Conservation (phyloP, 2,888 invertebrate genomes). For the Trisateles emortualis region DNA sequence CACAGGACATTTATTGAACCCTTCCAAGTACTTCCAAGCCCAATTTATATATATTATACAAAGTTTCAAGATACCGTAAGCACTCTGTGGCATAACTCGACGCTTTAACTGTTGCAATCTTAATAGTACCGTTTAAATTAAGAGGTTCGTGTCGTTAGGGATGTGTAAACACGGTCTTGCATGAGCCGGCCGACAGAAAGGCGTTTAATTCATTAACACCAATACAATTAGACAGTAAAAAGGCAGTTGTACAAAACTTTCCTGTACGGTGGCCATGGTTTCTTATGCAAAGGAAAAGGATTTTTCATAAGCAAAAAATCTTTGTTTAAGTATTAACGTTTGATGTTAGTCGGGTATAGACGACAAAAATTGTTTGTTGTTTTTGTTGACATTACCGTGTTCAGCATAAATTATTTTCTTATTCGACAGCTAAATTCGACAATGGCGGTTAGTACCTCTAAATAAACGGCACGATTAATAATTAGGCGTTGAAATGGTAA, state of each 20-base stretch:
- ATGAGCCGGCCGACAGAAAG: constrained; percentile 39
- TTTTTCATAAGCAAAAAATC: constrained; percentile 11
- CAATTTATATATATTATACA: no score
- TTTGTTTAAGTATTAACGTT: background rate
- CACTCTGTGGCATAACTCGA: background rate
- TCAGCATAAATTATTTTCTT: no score
- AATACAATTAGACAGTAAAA: constrained; percentile 59
- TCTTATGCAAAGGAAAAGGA: constrained; percentile 3
- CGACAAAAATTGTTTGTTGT: no score
- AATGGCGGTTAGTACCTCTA: no score
- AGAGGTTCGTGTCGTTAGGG: background rate
- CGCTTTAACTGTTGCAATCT: background rate
- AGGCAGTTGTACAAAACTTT: constrained; percentile 48
- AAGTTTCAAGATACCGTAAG: no score
- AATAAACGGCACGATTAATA: no score
- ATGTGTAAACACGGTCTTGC: constrained; percentile 4
- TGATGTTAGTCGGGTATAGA: no score
- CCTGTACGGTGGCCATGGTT: constrained; percentile 50
- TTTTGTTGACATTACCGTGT: no score
- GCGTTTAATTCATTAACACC: constrained; percentile 65
- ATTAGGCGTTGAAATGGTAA: no score
- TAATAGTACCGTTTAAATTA: background rate
- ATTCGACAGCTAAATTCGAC: no score
- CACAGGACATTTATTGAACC: no score
- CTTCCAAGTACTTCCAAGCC: no score